Percentiles rank a stretch among this genome's conserved stretches.
Conservation (phyloP, 2,113 vertebrate genomes). For the Gallinago paraguaiae region DNA sequence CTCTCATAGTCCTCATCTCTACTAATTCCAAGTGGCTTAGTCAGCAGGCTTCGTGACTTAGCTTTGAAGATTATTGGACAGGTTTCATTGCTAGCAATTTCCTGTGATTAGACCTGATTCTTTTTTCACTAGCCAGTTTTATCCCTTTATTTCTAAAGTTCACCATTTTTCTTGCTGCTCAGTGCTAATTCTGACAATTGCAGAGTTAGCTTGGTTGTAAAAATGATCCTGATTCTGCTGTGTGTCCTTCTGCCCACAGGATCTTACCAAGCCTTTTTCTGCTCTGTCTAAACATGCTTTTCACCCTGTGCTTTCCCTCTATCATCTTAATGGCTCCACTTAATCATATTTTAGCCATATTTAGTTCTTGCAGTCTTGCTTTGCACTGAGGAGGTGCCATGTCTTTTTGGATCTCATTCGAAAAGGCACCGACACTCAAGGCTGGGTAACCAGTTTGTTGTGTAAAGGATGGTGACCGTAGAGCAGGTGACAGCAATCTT, state of each 20-base stretch:
- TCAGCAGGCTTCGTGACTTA: neutral
- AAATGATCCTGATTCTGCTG: neutral
- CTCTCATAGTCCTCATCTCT: neutral
- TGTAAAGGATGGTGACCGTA: neutral
- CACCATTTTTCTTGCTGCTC: rapidly evolving
- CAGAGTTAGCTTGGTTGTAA: neutral
- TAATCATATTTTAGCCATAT: neutral
- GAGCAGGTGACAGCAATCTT: neutral
- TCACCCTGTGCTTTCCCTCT: neutral
- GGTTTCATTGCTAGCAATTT: neutral
- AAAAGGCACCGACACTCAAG: neutral
- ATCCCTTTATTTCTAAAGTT: neutral
- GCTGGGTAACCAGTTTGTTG: neutral
- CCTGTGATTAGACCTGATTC: neutral
- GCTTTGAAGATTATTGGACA: neutral
- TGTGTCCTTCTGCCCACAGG: neutral
- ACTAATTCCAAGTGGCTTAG: neutral
- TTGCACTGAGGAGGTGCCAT: neutral
- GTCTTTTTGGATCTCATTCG: neutral
- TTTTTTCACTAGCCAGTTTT: neutral
- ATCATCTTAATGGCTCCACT: neutral
- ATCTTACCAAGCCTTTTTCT: neutral
- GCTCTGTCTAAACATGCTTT: neutral
- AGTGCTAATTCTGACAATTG: neutral
- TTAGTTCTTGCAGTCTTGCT: neutral